These are phyloP conservation scores for Aselliscus stoliczkanus DNA, from an alignment of 2,797 vertebrate genomes.

Conservation along the genomic window DNA sequence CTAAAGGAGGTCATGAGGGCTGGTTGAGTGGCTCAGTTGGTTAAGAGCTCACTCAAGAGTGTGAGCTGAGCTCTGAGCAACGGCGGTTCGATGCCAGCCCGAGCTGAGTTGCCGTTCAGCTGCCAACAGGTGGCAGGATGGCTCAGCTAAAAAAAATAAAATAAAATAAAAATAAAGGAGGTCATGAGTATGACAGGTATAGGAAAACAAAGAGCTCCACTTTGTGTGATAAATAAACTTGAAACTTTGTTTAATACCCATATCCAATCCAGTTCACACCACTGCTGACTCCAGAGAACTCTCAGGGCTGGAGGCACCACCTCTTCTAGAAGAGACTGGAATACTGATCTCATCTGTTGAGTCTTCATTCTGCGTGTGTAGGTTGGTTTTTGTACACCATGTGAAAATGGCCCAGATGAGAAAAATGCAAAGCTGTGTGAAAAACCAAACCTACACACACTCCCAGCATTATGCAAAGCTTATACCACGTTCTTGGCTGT, in stretches of 20 bases:
- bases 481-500: slow-evolving; percentile 12
- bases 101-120: too few relatives aligned
- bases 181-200: neutral
- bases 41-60: too few relatives aligned
- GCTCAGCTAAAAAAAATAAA: too few relatives aligned
- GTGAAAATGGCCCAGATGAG: slow-evolving; percentile 18
- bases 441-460: neutral
- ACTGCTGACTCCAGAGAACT: neutral
- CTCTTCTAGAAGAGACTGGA: neutral
- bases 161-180: too few relatives aligned
- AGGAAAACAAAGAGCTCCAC: neutral
- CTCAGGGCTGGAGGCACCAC: neutral
- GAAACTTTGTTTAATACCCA: neutral
- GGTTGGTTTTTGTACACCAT: neutral
- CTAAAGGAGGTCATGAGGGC: neutral
- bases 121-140: too few relatives aligned
- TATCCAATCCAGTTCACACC: neutral
- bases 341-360: neutral
- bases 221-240: neutral
- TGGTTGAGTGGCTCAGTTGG: too few relatives aligned
- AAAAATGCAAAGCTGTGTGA: slow-evolving; percentile 9
- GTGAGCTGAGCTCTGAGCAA: too few relatives aligned
- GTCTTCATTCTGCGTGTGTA: neutral
- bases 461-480: neutral
- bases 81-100: too few relatives aligned